Evolutionary conservation across 2,888 invertebrate genomes (phyloP).

Genomic region (Cephus runcator): DNA sequence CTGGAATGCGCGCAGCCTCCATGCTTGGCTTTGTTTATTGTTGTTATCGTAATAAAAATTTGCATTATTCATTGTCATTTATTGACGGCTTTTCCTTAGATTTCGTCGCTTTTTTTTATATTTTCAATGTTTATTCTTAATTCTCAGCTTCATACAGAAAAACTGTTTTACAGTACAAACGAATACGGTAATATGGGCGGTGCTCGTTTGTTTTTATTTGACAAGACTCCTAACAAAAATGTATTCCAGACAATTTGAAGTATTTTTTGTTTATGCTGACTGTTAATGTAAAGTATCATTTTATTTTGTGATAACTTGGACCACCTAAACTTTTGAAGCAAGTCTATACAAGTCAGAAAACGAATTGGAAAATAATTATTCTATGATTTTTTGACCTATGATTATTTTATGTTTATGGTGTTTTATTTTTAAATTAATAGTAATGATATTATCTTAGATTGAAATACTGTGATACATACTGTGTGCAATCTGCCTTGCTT

Average conservation of each 20-base stretch:
- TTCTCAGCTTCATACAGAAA: not conserved
- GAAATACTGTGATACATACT: not conserved
- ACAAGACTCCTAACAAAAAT: not conserved
- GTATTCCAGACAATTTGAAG: not conserved
- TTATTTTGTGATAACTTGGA: not conserved
- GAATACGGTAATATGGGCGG: not conserved
- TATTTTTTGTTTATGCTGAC: not conserved
- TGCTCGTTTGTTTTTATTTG: constrained; percentile 1
- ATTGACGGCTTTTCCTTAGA: not conserved
- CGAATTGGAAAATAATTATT: not conserved
- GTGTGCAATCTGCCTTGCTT: not conserved
- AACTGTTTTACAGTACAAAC: not conserved
- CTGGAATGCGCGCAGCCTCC: constrained; percentile 28
- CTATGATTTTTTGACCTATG: not conserved
- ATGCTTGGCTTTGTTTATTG: constrained; percentile 43
- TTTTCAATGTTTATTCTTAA: not conserved
- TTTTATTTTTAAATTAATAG: not conserved
- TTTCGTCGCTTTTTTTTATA: not conserved
- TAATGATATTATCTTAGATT: not conserved
- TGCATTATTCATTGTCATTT: constrained; percentile 6
- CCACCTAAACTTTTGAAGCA: not conserved
- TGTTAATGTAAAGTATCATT: not conserved
- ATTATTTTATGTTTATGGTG: not conserved
- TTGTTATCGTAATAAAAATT: constrained; percentile 24
- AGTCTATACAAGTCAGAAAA: not conserved